Evolutionary conservation across 1,140 invertebrate species (phyloP).

Genomic region (Seison nebaliae): DNA sequence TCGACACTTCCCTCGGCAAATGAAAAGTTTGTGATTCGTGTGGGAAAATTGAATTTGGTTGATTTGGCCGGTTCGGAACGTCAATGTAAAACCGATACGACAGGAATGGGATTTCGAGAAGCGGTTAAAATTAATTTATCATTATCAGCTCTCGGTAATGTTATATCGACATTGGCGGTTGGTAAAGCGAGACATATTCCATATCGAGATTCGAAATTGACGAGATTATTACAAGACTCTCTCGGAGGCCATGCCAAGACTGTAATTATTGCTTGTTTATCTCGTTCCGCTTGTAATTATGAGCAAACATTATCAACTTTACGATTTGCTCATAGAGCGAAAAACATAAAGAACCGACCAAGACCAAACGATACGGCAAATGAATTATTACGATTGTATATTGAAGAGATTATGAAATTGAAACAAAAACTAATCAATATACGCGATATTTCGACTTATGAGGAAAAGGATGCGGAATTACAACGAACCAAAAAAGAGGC

Average conservation of each 20-base stretch:
- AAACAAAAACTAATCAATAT: too few species aligned
- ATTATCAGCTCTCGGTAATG: slow-evolving; percentile 68
- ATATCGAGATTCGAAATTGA: slow-evolving; percentile 29
- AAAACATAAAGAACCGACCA: slow-evolving; percentile 83
- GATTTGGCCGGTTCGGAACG: slow-evolving; percentile 88
- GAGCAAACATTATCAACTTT: slow-evolving; percentile 28
- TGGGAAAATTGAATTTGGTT: slow-evolving; percentile 65
- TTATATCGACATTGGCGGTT: slow-evolving; percentile 61
- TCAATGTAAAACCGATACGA: slow-evolving; percentile 59
- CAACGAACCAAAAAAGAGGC: too few species aligned
- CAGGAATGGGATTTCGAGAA: slow-evolving; percentile 62
- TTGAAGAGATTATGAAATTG: too few species aligned
- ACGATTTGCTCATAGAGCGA: slow-evolving; percentile 73
- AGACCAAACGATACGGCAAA: too few species aligned
- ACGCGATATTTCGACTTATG: too few species aligned
- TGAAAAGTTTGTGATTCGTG: slow-evolving; percentile 26
- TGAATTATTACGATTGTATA: too few species aligned
- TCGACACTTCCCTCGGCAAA: too few species aligned
- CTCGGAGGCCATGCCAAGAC: slow-evolving; percentile 29
- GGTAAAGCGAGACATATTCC: slow-evolving; percentile 19
- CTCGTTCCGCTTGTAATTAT: slow-evolving; percentile 28
- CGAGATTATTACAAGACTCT: slow-evolving; percentile 27
- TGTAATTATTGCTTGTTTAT: slow-evolving; percentile 28
- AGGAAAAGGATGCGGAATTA: too few species aligned
- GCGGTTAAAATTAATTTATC: slow-evolving; percentile 81